A percentile compares a stretch with the other conserved stretches of the same genome.
Evolutionary conservation across 2,113 vertebrate species (phyloP).

Genomic region (Macrotis lagotis): DNA sequence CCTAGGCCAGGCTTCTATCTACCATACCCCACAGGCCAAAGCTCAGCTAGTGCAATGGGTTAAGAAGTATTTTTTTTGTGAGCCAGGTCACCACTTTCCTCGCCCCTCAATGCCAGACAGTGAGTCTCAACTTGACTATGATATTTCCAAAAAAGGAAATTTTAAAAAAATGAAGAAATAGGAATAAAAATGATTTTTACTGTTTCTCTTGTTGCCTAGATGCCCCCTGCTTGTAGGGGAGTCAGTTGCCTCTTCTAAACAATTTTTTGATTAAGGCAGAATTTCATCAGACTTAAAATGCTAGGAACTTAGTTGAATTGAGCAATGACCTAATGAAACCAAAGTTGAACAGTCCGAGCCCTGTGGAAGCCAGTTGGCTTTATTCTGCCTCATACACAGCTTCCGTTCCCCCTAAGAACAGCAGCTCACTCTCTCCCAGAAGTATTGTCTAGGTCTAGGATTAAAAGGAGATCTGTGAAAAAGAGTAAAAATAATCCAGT

Average conservation of each 20-base stretch:
- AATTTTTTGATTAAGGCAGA: neutral
- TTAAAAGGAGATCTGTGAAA: neutral
- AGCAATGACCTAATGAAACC: neutral
- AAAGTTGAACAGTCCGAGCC: neutral
- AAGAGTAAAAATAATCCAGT: neutral
- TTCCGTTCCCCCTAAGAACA: neutral
- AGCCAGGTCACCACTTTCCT: neutral
- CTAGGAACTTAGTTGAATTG: neutral
- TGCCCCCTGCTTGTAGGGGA: neutral
- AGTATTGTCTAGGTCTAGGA: neutral
- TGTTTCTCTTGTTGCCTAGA: neutral
- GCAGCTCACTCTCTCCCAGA: neutral
- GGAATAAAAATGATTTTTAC: neutral
- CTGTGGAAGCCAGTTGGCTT: neutral
- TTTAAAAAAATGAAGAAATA: neutral
- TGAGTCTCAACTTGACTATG: neutral
- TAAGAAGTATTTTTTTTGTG: neutral
- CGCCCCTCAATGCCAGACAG: neutral
- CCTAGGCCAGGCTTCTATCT: neutral
- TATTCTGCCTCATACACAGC: neutral
- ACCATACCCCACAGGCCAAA: neutral
- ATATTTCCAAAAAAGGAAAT: neutral
- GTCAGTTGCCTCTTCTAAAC: neutral
- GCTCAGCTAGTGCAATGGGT: neutral
- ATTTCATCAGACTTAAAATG: neutral